phyloP scores from a whole-genome alignment of 2,113 vertebrate genomes.

The Lontra canadensis region DNA sequence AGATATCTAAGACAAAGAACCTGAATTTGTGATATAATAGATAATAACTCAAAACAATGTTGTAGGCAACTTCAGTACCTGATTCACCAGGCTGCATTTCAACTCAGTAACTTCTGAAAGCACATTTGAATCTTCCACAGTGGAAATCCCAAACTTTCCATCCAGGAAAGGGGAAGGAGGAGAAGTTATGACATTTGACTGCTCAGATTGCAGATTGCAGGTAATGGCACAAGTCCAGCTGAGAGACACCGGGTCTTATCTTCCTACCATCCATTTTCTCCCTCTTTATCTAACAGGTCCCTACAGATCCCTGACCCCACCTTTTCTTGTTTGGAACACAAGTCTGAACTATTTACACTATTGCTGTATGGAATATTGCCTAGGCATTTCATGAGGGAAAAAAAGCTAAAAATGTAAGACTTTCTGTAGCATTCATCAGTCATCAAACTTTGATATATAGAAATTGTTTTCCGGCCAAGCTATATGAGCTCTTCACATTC shows the following conservation, averaged over 20 bases:
- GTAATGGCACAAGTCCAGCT: neutral
- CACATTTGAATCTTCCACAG: neutral
- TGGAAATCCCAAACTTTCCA: neutral
- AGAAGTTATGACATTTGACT: neutral
- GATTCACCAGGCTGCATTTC: neutral
- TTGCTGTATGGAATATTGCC: neutral
- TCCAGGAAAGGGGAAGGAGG: neutral
- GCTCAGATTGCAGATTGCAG: neutral
- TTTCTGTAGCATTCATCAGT: neutral
- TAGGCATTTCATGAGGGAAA: neutral
- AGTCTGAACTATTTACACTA: neutral
- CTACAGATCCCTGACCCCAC: neutral
- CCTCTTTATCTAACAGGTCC: neutral
- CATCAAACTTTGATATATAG: neutral
- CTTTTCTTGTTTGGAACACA: neutral
- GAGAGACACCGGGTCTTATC: neutral
- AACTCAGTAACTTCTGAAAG: neutral
- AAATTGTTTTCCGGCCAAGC: neutral
- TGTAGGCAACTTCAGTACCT: neutral
- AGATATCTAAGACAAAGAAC: neutral
- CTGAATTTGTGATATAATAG: neutral
- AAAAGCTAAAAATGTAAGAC: neutral
- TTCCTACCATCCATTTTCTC: neutral
- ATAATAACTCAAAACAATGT: neutral
- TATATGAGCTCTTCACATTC: neutral